These are phyloP conservation scores for Aphrophora alni DNA, from an alignment of 2,888 invertebrate genomes.

Conservation along the genomic window DNA sequence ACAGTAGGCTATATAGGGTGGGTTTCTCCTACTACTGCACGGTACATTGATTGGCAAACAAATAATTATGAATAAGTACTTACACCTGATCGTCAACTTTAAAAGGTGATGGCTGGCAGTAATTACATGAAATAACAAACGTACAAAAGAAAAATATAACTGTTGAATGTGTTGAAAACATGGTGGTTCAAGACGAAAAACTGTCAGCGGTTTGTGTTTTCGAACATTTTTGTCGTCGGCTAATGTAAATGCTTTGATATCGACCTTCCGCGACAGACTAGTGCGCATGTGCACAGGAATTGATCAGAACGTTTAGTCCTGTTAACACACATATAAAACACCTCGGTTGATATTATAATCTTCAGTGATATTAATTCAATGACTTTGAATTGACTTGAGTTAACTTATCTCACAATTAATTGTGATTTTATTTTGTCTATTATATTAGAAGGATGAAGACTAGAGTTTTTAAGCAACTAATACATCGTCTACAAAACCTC, in stretches of 20 bases:
- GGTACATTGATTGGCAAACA: too few relatives aligned
- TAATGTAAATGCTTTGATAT: background rate
- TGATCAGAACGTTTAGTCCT: background rate
- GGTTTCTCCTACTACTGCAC: too few relatives aligned
- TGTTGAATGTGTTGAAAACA: background rate
- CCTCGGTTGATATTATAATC: background rate
- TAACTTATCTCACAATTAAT: too few relatives aligned
- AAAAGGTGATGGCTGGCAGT: background rate
- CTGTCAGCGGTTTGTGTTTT: background rate
- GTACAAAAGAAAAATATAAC: background rate
- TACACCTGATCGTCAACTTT: background rate
- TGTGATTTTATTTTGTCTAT: too few relatives aligned
- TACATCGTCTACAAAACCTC: too few relatives aligned
- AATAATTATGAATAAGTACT: background rate
- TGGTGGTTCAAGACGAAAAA: background rate
- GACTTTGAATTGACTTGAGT: too few relatives aligned
- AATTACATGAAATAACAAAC: background rate
- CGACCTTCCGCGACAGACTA: background rate
- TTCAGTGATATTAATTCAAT: too few relatives aligned
- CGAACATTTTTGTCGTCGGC: background rate
- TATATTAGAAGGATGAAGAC: too few relatives aligned
- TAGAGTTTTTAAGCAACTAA: too few relatives aligned
- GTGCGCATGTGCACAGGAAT: background rate
- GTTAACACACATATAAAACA: background rate
- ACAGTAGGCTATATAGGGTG: too few relatives aligned